A percentile compares a stretch with the other conserved stretches of the same genome.
Evolutionary conservation across 2,888 invertebrate species (phyloP).

Genomic region (Trachelus tabidus): DNA sequence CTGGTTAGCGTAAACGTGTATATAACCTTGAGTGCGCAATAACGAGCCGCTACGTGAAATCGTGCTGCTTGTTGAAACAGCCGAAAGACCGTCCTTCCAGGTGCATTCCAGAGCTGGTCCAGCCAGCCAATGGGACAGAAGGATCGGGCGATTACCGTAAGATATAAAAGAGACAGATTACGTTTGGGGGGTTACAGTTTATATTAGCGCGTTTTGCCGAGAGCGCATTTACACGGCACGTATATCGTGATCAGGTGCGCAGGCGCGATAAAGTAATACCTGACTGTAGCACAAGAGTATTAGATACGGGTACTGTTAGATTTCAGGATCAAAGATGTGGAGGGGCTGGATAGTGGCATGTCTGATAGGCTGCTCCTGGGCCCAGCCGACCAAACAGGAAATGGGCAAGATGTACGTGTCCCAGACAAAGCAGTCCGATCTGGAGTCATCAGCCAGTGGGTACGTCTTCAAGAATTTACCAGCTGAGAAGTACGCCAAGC

Average conservation of each 20-base stretch:
- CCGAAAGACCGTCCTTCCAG: conserved; percentile 31
- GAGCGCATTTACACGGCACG: not conserved
- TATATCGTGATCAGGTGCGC: not conserved
- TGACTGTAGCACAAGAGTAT: not conserved
- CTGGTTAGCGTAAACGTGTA: not conserved
- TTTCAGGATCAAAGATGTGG: not conserved
- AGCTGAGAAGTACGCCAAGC: conserved; percentile 47
- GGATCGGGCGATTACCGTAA: conserved; percentile 31
- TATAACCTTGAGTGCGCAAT: conserved; percentile 32
- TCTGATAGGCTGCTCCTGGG: conserved; percentile 25
- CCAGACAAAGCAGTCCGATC: conserved; percentile 68
- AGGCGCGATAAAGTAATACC: not conserved
- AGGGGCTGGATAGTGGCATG: conserved; percentile 19
- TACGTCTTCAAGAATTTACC: conserved; percentile 51
- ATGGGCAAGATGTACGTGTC: conserved; percentile 69
- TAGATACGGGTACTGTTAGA: not conserved
- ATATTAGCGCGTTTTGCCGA: conserved; percentile 35
- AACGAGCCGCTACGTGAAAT: conserved; percentile 39
- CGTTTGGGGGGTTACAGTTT: conserved; percentile 44
- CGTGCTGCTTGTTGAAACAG: conserved; percentile 33
- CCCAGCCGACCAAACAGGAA: conserved; percentile 18
- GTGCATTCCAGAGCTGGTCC: conserved; percentile 32
- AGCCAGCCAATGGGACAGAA: conserved; percentile 33
- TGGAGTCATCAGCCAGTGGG: conserved; percentile 70
- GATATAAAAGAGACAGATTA: conserved; percentile 53